Base-by-base conservation (phyloP, 1,140 invertebrate species). In the Drosophila saltans region DNA sequence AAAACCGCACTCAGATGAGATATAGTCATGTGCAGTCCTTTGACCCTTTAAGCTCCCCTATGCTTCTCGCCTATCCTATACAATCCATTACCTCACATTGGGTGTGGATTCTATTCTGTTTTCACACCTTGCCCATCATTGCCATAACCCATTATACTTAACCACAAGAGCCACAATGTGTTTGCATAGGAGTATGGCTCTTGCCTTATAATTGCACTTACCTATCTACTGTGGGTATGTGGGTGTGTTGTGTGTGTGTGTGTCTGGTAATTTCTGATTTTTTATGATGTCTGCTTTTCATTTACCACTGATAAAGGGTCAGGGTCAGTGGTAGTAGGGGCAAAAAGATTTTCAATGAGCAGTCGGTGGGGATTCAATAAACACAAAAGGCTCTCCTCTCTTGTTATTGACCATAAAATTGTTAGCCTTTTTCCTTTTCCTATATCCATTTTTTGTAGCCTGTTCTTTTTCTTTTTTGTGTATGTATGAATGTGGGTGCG, bases 361-460 rank as follows among this genome's bases (percentile, higher is more conserved):
- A 86, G 67, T 86, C 72, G 65, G 65, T 83, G 73, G 67, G 83
- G 76, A 72, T 83, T 81, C 82, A 72, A 72, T 80, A 71, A 71
- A 69, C 80, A 65, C 76, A 69, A 86, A 88, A 69, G 83, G 76
- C 68, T 71, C 67, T 57, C 79, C 67, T 57, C 79, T 56, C 79
- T 48, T 63, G 81, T 86, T 81, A 86, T 86, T 82, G 83, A 80
- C 83, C 83, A 88, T 86, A 86, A 86, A 86, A 75, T 64, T 56
- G n/a, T 48, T 36, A 28, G 57, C 26, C 41, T 43, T 41, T 56
- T 36, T 36, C 33, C 41, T 6, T 68, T 11, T 55, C 9, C 21
- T 63, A 33, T 36, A 26, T 43, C 67, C 39, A 62, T 36, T 67
- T 64, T 40, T 63, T 68, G 21, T 28, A 69, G 71, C 69, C 56